Evolutionary conservation across 1,140 invertebrate genomes (phyloP).

Genomic region (Tetragonula clypearis): DNA sequence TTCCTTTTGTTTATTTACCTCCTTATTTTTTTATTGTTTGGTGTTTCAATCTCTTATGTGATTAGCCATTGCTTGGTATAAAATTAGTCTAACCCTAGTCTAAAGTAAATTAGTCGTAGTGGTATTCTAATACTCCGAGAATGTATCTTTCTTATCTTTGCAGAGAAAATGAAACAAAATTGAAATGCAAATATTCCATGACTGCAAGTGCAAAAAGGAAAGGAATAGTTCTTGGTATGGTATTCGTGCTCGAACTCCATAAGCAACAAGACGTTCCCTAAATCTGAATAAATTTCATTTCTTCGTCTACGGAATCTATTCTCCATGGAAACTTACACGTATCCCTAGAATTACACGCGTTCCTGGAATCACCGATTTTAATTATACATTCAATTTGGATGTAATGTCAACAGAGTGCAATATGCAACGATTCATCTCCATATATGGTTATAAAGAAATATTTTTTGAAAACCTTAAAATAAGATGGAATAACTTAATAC

Average conservation of each 20-base stretch:
- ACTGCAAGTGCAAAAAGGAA: background rate
- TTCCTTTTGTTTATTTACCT: too few species aligned
- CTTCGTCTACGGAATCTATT: background rate
- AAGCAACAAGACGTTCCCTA: background rate
- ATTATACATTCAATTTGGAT: background rate
- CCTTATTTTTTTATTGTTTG: too few species aligned
- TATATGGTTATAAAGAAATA: background rate
- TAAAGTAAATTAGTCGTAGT: background rate
- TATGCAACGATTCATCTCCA: background rate
- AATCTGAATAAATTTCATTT: background rate
- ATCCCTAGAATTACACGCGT: background rate
- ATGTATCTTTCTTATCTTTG: background rate
- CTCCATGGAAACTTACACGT: background rate
- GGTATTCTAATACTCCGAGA: background rate
- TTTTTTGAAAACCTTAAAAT: background rate
- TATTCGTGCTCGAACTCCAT: background rate
- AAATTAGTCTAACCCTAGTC: too few species aligned
- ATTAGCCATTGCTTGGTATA: too few species aligned
- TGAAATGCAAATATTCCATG: slow-evolving; percentile 1
- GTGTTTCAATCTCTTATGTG: too few species aligned
- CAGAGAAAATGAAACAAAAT: background rate
- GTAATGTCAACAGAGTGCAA: too few species aligned
- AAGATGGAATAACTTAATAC: background rate
- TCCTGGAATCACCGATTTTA: background rate
- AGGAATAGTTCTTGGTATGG: background rate